Evolutionary conservation across 2,797 vertebrate species (phyloP).

Genomic region (Astyanax mexicanus): DNA sequence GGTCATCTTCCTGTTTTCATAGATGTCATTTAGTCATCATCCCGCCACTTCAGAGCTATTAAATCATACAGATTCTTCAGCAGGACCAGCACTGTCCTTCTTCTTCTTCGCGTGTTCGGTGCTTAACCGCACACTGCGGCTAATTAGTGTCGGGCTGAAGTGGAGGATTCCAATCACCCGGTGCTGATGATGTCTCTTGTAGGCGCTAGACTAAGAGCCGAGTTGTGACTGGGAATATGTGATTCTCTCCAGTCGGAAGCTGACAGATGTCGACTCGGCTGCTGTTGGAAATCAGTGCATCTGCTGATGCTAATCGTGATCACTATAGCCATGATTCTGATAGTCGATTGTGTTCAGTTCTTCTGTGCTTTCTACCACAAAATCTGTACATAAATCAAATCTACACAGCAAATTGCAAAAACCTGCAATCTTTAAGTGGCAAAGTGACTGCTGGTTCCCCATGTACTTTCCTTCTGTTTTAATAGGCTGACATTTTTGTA

Average conservation of each 20-base stretch:
- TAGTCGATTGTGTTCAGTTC: conserved; percentile 4
- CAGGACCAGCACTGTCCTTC: conserved; percentile 29
- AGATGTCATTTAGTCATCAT: conserved; percentile 76
- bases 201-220: background rate
- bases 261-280: background rate
- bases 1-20: conserved; percentile 66
- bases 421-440: no score
- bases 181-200: conserved; percentile 17
- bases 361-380: background rate
- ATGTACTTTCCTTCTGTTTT: no score
- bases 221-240: background rate
- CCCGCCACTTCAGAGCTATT: conserved; percentile 59
- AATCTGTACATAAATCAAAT: background rate
- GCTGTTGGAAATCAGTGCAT: background rate
- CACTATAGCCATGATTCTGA: conserved; percentile 8
- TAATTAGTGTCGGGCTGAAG: conserved; percentile 25
- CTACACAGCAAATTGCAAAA: no score
- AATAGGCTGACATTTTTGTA: no score
- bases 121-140: conserved; percentile 3
- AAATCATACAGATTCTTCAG: conserved; percentile 54
- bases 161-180: conserved; percentile 25
- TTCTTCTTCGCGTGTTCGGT: background rate
- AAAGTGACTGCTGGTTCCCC: no score
- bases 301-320: background rate
- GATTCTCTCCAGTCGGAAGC: conserved; percentile 17